Base-by-base conservation (phyloP, 2,113 vertebrate species). In the Periophthalmodon schlosseri region DNA sequence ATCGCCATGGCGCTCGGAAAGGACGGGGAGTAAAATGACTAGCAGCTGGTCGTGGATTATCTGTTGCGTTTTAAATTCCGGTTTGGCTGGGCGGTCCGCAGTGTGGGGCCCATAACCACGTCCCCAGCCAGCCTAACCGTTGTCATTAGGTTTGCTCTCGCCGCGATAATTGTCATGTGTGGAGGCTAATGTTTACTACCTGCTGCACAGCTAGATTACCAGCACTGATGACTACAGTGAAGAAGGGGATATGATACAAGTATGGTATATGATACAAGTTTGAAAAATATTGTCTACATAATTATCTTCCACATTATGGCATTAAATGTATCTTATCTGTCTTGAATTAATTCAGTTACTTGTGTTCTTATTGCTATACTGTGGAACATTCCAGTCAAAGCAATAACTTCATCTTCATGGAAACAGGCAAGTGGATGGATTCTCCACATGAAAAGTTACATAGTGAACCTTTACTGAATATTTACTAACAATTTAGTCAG, bases 171-270 rank as follows among this genome's bases (percentile, higher is more conserved):
- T 65, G 34, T 44, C 0, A n/a, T 65, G 63, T 65, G 63, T 44
- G 34, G 18, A 65, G 20, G 24, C 13, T 20, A 65, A 65, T 65
- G 63, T 65, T 65, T 65, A 39, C 63, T 65, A 36, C 63, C 34
- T 65, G 33, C 18, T 65, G 63, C 16, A 65, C 33, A 65, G 20
- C 18, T 8, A 10, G 36, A 64, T 64, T 36, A 64, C 33, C 61
- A 18, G 15, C 28, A 36, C 33, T 65, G 63, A 36, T 20, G 63
- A 16, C 33, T 12, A 20, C 14, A 34, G 18, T 4, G 7, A 36
- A 21, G 34, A 18, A n/a, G 18, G 24, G 12, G 23, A 34, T 13
- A 63, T 0, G 39, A 34, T 14, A 23, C 12, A 11, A 60, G 57
- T 24, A n/a, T n/a, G n/a, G n/a, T n/a, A n/a, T 13, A 63, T 0